phyloP scores from a whole-genome alignment of 2,113 vertebrate species.

The Lanius ludovicianus region DNA sequence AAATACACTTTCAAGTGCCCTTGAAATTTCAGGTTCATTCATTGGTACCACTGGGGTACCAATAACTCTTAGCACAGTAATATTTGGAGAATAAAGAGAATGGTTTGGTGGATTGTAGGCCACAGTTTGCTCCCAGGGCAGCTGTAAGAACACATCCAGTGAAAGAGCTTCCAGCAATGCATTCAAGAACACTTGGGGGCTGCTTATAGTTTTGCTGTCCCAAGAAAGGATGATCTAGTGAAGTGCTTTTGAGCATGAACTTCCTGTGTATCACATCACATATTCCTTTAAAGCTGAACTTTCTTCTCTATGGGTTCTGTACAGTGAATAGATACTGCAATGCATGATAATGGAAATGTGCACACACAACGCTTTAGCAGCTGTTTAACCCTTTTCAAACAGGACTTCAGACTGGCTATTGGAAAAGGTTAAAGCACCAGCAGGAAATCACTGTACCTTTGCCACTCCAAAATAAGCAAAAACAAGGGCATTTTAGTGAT shows the following conservation, averaged over 20 bases:
- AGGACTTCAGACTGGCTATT: background rate
- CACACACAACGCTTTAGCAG: background rate
- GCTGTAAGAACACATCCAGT: background rate
- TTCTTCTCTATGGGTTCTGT: background rate
- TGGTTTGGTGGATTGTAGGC: background rate
- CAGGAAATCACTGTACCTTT: background rate
- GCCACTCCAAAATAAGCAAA: background rate
- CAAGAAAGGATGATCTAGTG: background rate
- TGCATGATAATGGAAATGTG: background rate
- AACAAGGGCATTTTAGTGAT: background rate
- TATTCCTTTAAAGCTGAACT: background rate
- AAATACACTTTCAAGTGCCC: background rate
- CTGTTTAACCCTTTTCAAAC: background rate
- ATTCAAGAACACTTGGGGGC: rapidly evolving
- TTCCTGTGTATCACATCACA: background rate
- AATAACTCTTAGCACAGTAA: background rate
- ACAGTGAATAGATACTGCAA: background rate
- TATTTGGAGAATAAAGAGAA: background rate
- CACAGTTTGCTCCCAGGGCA: background rate
- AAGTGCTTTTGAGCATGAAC: background rate
- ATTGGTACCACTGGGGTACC: background rate
- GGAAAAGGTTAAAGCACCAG: background rate
- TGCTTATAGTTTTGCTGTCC: background rate
- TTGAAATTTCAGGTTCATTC: background rate
- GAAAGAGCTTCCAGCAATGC: background rate